Evolutionary conservation across 2,797 vertebrate genomes (phyloP), one percentile per base, ranked within the genome.

Genomic region (Enteromius treurensis): DNA sequence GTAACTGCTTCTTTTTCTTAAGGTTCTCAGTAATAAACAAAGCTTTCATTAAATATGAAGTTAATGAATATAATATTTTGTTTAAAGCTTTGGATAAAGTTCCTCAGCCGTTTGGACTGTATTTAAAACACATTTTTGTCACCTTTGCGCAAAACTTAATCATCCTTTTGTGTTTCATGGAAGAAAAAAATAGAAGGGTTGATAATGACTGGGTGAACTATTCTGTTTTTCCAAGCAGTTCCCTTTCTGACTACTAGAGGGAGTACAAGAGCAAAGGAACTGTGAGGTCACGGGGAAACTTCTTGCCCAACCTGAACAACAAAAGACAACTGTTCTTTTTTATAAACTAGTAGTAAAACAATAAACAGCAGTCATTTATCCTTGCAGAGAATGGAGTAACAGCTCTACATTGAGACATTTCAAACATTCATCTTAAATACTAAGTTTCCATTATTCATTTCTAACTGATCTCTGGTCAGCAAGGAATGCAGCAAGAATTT

Each of bases 271-370:
- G 69, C 26, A 70, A 32, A 32, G 32, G 13, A 68, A 71, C 21
- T 14, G 9, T 32, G 47, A 23, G 45, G 34, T 68, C 62, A 64
- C 19, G 42, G 51, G 17, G 11, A 71, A 81, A 85, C 84, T 29
- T 77, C 55, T 85, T 85, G 65, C 79, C 81, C 79, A 71, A 77
- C 65, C 79, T 65, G 21, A 9, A 42, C 67, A 71, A 81, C 67
- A 78, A 81, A 23, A 47, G 23, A 40, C 64, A 51, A 55, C 21
- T 51, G 70, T 83, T 21, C 42, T 14, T 32, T 7, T 19, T 58
- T 15, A 34, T 21, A 32, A 45, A 34, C 13, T n/a, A n/a, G 32
- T 26, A 73, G 34, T 75, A 26, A 37, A 75, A 32, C 58, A 75
- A 49, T 34, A 65, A 65, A 9, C 23, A 40, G 23, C 8, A 29